Evolutionary conservation across 2,797 vertebrate species (phyloP), one percentile per base, ranked within the genome.

Genomic region (Tapera naevia): DNA sequence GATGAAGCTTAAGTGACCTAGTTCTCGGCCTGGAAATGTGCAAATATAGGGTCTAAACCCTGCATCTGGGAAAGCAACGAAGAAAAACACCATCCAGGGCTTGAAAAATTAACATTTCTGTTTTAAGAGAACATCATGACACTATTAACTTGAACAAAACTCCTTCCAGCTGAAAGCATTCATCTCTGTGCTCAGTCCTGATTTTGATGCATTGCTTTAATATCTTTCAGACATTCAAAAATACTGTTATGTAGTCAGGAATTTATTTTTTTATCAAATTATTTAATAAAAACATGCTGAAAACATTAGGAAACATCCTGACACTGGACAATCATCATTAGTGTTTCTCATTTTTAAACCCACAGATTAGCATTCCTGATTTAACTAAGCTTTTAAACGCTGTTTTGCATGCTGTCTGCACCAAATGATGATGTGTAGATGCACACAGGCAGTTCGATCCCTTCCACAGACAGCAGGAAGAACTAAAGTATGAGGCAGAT

Each of bases 321-420:
- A 60, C 41, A 24, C 81, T 21, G 62, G 17, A 25, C 27, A 82
- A 70, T 10, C 86, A 86, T 32, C 74, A 57, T 56, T 17, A 76
- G 65, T 2, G 37, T 25, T 80, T 23, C 62, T 39, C 84, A 16
- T 64, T 93, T 93, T 62, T 86, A 35, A 86, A 86, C 19, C 46
- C 61, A 32, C 83, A 86, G 76, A 83, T 91, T 74, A 94, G 89
- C 88, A 58, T 61, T 88, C 70, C 91, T 86, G 69, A 85, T 94
- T 88, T 86, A 91, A 94, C 85, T 58, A 46, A 93, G 82, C 89
- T 90, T 78, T 94, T 78, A 89, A 89, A 92, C 21, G 39, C 75
- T 25, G 57, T 7, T 95, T 88, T 92, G 89, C 93, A 83, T 28
- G 35, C 76, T 72, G 33, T 72, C 88, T 61, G 4, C 80, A 80